Evolutionary conservation across 2,888 invertebrate genomes (phyloP).

Genomic region (Acrobasis suavella): DNA sequence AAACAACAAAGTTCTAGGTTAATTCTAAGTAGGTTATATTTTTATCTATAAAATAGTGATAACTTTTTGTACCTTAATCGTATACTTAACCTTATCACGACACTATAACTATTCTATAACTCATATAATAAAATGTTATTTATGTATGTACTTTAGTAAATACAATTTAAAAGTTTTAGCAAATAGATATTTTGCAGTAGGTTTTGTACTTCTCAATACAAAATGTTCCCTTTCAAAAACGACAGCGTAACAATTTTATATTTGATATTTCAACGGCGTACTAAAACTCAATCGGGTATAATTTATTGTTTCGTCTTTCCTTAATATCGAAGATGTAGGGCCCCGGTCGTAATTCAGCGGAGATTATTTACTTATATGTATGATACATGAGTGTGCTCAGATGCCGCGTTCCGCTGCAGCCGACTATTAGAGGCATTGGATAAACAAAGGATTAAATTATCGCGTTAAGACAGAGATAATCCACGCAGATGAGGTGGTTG

Average conservation of each 20-base stretch:
- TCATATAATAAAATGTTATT: too few relatives aligned
- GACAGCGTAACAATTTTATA: not conserved
- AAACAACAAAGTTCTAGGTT: too few relatives aligned
- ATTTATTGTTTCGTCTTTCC: conserved; percentile 48
- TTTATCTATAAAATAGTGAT: too few relatives aligned
- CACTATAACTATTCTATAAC: too few relatives aligned
- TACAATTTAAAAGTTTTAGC: too few relatives aligned
- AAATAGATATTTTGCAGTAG: too few relatives aligned
- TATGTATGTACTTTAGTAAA: too few relatives aligned
- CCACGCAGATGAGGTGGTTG: conserved; percentile 77
- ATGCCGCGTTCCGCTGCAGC: conserved; percentile 66
- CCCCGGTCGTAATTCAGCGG: conserved; percentile 63
- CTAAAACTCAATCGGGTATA: conserved; percentile 43
- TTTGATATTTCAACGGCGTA: conserved; percentile 32
- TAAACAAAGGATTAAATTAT: conserved; percentile 81
- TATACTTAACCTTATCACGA: too few relatives aligned
- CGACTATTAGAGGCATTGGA: conserved; percentile 76
- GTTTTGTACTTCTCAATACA: too few relatives aligned
- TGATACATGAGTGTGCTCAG: conserved; percentile 72
- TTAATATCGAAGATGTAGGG: conserved; percentile 56
- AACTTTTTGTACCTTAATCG: too few relatives aligned
- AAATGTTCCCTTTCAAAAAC: too few relatives aligned
- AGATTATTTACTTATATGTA: conserved; percentile 78
- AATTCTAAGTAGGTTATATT: too few relatives aligned
- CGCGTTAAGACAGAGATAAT: conserved; percentile 76